Percentiles rank a stretch among this genome's conserved stretches.
These are phyloP conservation scores for Pollenia amentaria DNA, from an alignment of 2,888 invertebrate species.

Conservation along the genomic window DNA sequence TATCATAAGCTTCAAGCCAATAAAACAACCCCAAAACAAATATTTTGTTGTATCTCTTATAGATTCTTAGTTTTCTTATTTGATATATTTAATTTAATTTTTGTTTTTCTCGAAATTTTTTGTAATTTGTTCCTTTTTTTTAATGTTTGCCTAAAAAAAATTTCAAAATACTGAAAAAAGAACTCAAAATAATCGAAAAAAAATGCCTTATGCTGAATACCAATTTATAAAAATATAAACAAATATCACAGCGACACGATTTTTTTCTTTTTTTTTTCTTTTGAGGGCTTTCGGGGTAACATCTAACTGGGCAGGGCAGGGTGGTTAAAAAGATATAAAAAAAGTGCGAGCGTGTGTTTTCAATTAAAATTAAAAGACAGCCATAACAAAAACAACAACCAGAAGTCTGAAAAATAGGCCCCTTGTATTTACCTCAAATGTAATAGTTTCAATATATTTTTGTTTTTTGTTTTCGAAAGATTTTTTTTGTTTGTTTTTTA, in stretches of 20 bases:
- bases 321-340: not conserved
- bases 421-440: constrained; percentile 57
- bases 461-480: constrained; percentile 3
- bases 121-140: not conserved
- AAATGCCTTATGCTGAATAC: constrained; percentile 27
- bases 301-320: not conserved
- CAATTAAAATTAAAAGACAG: constrained; percentile 9
- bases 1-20: not conserved
- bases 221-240: constrained; percentile 44
- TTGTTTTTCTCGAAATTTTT: constrained; percentile 7
- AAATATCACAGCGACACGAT: constrained; percentile 29
- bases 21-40: constrained; percentile 19
- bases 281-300: not conserved
- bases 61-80: not conserved
- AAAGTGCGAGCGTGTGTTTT: constrained; percentile 38
- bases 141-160: constrained; percentile 19
- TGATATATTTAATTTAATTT: constrained; percentile 3
- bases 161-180: not conserved
- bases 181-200: not conserved
- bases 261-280: constrained; percentile 5
- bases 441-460: constrained; percentile 14
- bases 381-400: constrained; percentile 13
- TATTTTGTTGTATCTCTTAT: not conserved
- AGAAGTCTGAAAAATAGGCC: constrained; percentile 40
- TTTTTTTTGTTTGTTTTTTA: constrained; percentile 23